Conservation (phyloP, 2,113 vertebrate genomes). For the Tragelaphus buxtoni region DNA sequence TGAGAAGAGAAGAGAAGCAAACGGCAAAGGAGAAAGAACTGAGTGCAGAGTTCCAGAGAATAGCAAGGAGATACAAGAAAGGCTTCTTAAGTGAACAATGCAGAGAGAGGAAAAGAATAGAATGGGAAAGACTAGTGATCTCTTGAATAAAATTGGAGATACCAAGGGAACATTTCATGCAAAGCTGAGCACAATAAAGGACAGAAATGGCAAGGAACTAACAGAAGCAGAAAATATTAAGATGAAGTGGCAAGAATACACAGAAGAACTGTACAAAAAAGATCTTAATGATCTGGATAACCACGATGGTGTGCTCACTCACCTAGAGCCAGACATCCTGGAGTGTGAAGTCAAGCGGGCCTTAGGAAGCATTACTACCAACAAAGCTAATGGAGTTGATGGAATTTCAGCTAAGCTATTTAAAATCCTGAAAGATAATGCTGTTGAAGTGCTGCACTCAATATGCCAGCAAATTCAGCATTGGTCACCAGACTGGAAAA, state of each 20-base stretch:
- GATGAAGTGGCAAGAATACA: neutral
- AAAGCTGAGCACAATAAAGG: neutral
- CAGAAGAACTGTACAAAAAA: neutral
- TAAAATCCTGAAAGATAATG: neutral
- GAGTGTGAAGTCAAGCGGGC: neutral
- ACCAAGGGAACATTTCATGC: neutral
- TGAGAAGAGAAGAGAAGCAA: neutral
- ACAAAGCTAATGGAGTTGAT: neutral
- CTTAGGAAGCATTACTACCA: neutral
- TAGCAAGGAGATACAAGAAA: neutral
- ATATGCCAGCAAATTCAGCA: neutral
- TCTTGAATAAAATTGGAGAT: neutral
- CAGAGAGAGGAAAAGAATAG: neutral
- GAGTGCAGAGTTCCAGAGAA: neutral
- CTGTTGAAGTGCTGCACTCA: neutral
- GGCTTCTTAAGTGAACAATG: neutral
- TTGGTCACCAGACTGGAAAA: neutral
- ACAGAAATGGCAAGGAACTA: neutral
- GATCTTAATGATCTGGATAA: neutral
- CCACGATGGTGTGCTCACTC: neutral
- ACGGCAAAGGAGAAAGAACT: neutral
- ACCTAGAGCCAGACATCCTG: neutral
- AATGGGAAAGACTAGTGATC: neutral
- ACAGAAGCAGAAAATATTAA: neutral
- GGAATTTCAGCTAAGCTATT: neutral